Percentiles rank a stretch among this genome's conserved stretches.
Evolutionary conservation across 2,888 invertebrate species (phyloP).

Genomic region (Drosophila colorata): DNA sequence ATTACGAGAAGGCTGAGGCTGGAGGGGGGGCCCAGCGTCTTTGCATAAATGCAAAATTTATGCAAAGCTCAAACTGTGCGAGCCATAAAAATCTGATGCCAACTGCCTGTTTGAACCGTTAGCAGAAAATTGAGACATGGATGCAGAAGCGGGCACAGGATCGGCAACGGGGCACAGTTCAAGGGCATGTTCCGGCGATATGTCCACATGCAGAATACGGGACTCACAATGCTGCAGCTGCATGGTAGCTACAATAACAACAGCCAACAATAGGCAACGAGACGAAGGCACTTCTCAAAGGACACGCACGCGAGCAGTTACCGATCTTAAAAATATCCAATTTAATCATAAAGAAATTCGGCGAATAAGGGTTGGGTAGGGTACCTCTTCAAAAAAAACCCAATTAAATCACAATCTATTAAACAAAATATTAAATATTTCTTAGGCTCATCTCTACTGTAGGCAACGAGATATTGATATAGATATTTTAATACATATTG

Average conservation of each 20-base stretch:
- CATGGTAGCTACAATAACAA: slow-evolving; percentile 24
- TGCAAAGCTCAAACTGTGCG: slow-evolving; percentile 66
- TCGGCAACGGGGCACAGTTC: slow-evolving; percentile 10
- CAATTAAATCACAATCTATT: too few species aligned
- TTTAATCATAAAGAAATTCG: too few species aligned
- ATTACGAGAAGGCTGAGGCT: background rate
- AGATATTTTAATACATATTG: too few species aligned
- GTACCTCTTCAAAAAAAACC: too few species aligned
- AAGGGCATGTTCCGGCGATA: slow-evolving; percentile 26
- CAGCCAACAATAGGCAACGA: slow-evolving; percentile 10
- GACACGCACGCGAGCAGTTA: background rate
- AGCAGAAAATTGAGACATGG: background rate
- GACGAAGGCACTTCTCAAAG: background rate
- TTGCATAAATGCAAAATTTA: slow-evolving; percentile 76
- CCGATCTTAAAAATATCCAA: background rate
- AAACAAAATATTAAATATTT: too few species aligned
- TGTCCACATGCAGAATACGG: slow-evolving; percentile 55
- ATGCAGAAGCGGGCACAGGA: slow-evolving; percentile 2
- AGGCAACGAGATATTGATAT: too few species aligned
- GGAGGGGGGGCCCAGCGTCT: slow-evolving; percentile 25
- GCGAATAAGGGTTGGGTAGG: too few species aligned
- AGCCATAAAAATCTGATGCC: slow-evolving; percentile 53
- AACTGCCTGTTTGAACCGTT: slow-evolving; percentile 42
- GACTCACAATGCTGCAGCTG: slow-evolving; percentile 58
- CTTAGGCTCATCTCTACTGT: too few species aligned